A percentile compares a stretch with the other conserved stretches of the same genome.
Evolutionary conservation across 2,888 invertebrate species (phyloP).

Genomic region (Protonemura montana): DNA sequence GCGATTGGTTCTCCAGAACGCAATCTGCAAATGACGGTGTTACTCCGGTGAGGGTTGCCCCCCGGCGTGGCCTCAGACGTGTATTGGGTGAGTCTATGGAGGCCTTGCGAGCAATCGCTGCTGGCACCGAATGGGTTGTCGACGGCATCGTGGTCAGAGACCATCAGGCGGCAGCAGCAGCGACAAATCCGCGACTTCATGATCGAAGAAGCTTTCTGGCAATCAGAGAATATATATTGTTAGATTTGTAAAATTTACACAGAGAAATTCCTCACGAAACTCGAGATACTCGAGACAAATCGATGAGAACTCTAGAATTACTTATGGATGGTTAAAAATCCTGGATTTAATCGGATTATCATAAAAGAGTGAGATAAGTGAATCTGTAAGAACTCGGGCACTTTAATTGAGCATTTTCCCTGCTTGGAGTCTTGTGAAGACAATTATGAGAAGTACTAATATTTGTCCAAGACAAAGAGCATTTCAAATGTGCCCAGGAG

Average conservation of each 20-base stretch:
- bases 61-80: conserved; percentile 43
- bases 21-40: conserved; percentile 45
- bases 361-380: background rate
- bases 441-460: too few relatives aligned
- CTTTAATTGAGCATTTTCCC: too few relatives aligned
- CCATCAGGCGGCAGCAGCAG: conserved; percentile 38
- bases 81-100: conserved; percentile 41
- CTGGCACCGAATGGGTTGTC: conserved; percentile 42
- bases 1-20: conserved; percentile 26
- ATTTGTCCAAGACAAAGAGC: too few relatives aligned
- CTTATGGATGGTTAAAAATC: too few relatives aligned
- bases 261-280: too few relatives aligned
- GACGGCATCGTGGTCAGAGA: background rate
- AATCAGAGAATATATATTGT: too few relatives aligned
- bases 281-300: too few relatives aligned
- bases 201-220: conserved; percentile 43
- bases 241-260: too few relatives aligned
- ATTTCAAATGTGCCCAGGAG: too few relatives aligned
- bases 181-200: conserved; percentile 45
- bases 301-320: too few relatives aligned
- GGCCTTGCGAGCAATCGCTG: conserved; percentile 37
- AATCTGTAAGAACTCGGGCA: background rate
- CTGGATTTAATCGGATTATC: background rate
- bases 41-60: conserved; percentile 35
- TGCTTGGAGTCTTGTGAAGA: too few relatives aligned